Base-by-base conservation (phyloP, 37 sponge, comb jelly and placozoan genomes). In the Aphrocallistes beatrix region DNA sequence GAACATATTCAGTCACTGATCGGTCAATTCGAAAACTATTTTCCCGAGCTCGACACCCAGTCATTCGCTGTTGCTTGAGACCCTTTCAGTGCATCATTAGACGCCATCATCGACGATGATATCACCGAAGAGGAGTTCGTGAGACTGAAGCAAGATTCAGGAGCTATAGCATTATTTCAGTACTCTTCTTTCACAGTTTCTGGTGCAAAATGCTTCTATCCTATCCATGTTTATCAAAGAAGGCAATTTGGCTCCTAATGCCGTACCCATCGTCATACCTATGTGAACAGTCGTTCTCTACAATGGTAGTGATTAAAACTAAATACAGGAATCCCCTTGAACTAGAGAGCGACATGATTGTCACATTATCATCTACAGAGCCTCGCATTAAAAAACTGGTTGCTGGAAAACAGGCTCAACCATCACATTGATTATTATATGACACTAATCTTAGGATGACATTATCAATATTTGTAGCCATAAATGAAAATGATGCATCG, bases 31-130 rank as follows among this genome's bases (percentile, higher is more conserved):
- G 75, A 60, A 60, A 60, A 13, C 75, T 60, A 60, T 30, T 60
- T 60, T 30, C 75, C 75, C 21, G 34, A 60, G 75, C 75, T 60
- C 8, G 75, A 60, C 75, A 30, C n/a, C 8, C 75, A 60, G 75
- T 60, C 75, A 60, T 60, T 60, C 21, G n/a, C 75, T 30, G 21
- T 60, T 3, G 75, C 75, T 60, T 30, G 75, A 60, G 21, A 60
- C 75, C 75, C 75, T 60, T 60, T 60, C 75, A 60, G 75, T 60
- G 75, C 75, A 60, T 30, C 75, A 60, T 60, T 60, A 60, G 75
- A 60, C 8, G 8, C 75, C 21, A 60, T 60, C 75, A 60, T 1
- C 34, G 75, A 60, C 75, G 75, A 60, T 60, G 75, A 60, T 60
- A 13, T 60, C 75, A 60, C 75, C n/a, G 75, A 60, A 60, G 75